Base-by-base conservation (phyloP, 2,888 invertebrate species). In the Agriopis marginaria region DNA sequence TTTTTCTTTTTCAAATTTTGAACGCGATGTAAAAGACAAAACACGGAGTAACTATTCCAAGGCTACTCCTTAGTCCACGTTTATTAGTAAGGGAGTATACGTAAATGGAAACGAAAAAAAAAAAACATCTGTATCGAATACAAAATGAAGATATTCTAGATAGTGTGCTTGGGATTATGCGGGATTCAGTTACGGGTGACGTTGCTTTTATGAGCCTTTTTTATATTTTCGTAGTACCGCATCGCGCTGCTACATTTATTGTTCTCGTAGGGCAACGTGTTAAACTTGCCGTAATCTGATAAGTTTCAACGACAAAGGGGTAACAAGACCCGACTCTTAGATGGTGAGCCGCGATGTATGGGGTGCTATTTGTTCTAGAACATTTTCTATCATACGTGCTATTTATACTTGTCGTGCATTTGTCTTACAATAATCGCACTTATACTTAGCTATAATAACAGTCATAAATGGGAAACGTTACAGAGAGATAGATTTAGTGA, bases 231-330 rank as follows among this genome's bases (percentile, higher is more conserved):
- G 12, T n/a, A 53, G 54, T 40, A 40, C 42, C 40, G 40, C 40
- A 42, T 40, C 2, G 55, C 55, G 7, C 9, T 42, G 8, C 11
- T 9, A 6, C 42, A 14, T 42, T 56, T 23, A 11, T 47, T 23
- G 7, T 23, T 32, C 32, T 32, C 32, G 7, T 58, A 58, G 23
- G 23, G 44, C 45, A 45, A 47, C 39, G 58, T 66, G 32, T 32
- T 47, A 59, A 14, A 64, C 44, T 50, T 40, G 51, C 40, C 45
- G 58, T 55, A 58, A 68, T 59, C 68, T 63, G 63, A 59, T 53
- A 60, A 59, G 68, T 60, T 63, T 68, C 63, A 68, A 59, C 56
- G 49, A 68, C 68, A 68, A 68, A 68, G 63, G 63, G 68, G 68
- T 63, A 63, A 68, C 49, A 17, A 9, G 50, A 68, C 11, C 49